phyloP scores from a whole-genome alignment of 2,797 vertebrate species.

The Neopelma chrysocephalum region DNA sequence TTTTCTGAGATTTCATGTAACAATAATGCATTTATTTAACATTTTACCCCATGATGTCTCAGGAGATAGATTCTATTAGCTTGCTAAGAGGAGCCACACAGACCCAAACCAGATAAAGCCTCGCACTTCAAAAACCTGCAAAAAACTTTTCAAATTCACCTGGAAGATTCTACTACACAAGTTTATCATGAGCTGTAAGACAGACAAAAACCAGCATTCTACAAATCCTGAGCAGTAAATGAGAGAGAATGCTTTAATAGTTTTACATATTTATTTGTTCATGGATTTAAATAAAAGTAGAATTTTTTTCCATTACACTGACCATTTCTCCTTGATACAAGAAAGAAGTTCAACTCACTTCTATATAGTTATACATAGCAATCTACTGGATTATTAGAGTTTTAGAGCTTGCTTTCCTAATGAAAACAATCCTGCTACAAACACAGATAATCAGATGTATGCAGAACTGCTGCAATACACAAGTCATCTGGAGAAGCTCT shows the following conservation, averaged over 20 bases:
- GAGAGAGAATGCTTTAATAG: background rate
- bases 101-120: background rate
- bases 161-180: background rate
- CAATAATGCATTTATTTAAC: background rate
- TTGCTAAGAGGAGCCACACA: background rate
- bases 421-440: slow-evolving; percentile 3
- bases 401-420: background rate
- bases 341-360: background rate
- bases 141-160: background rate
- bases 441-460: background rate
- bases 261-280: background rate
- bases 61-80: background rate
- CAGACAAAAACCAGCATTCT: background rate
- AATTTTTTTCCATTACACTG: background rate
- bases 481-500: background rate
- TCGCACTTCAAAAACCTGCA: background rate
- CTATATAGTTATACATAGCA: background rate
- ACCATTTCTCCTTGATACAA: background rate
- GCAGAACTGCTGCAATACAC: background rate
- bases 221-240: background rate
- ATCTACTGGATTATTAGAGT: background rate
- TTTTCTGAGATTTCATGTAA: background rate
- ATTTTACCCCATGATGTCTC: background rate
- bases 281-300: background rate
- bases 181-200: background rate